phyloP scores from a whole-genome alignment of 23 tunicate species.

The Styela plicata region DNA sequence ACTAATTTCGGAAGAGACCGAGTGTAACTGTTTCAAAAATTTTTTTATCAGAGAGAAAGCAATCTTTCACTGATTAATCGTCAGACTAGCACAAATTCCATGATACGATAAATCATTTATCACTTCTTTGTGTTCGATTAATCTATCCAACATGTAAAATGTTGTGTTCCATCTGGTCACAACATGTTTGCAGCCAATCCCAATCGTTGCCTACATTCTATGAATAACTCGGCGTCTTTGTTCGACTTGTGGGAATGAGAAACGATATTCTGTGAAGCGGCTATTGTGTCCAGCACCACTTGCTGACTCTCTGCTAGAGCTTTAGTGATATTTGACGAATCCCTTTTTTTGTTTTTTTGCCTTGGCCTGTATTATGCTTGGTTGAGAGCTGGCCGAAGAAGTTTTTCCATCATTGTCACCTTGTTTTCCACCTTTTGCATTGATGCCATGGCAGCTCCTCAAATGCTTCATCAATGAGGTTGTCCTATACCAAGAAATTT shows the following conservation, averaged over 20 bases:
- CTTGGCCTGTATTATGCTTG: too few species aligned
- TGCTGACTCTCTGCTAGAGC: slow-evolving; percentile 12
- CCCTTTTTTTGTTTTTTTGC: too few species aligned
- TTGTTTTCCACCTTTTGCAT: too few species aligned
- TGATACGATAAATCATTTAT: slow-evolving; percentile 9
- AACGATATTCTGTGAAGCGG: slow-evolving; percentile 22
- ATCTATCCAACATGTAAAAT: slow-evolving; percentile 44
- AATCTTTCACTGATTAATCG: slow-evolving; percentile 17
- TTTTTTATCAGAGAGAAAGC: slow-evolving; percentile 14
- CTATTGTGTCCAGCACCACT: slow-evolving; percentile 27
- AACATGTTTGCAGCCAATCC: slow-evolving; percentile 21
- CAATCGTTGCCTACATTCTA: slow-evolving; percentile 18
- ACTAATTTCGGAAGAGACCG: slow-evolving; percentile 5
- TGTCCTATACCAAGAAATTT: too few species aligned
- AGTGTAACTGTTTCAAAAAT: slow-evolving; percentile 19
- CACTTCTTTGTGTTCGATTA: slow-evolving; percentile 32
- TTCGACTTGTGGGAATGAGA: slow-evolving; percentile 37
- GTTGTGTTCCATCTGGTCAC: slow-evolving; percentile 67
- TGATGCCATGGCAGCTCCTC: too few species aligned
- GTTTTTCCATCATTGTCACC: too few species aligned
- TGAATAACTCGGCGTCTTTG: not conserved
- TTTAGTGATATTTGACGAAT: slow-evolving; percentile 17
- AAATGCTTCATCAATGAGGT: too few species aligned
- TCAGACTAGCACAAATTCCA: not conserved
- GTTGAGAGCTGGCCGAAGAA: too few species aligned